These are phyloP conservation scores for Ostrea denselamellosa DNA, from an alignment of 1,140 invertebrate genomes.

Conservation along the genomic window DNA sequence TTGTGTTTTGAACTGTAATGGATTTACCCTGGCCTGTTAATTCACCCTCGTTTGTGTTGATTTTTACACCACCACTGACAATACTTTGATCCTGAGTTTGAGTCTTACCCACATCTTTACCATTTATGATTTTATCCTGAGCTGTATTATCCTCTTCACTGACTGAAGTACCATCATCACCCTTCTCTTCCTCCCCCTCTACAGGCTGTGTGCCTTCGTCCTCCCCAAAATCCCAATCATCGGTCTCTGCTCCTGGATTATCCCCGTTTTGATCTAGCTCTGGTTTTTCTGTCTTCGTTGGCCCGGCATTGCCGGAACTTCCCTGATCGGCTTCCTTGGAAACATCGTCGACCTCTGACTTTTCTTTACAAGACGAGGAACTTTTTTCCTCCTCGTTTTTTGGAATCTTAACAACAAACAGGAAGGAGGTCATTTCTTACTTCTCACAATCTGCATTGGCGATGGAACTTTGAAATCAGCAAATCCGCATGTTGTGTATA, in stretches of 20 bases:
- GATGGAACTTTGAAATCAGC: too few species aligned
- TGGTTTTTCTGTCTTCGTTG: not conserved
- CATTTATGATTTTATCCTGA: not conserved
- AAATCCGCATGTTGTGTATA: not conserved
- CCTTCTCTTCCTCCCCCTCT: not conserved
- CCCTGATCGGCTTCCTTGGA: not conserved
- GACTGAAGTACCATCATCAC: not conserved
- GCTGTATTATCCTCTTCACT: too few species aligned
- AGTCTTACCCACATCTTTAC: not conserved
- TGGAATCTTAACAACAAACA: conserved; percentile 31
- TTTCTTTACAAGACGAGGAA: not conserved
- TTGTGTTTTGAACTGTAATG: not conserved
- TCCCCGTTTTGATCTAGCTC: not conserved
- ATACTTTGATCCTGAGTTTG: not conserved
- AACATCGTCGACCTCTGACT: not conserved
- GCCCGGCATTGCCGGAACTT: not conserved
- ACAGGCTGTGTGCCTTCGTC: not conserved
- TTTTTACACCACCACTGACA: not conserved
- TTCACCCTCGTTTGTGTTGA: not conserved
- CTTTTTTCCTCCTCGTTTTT: not conserved
- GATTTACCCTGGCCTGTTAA: not conserved
- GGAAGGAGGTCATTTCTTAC: not conserved
- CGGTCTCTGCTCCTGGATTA: not conserved
- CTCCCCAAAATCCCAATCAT: conserved; percentile 7
- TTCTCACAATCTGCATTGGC: not conserved